phyloP scores from a whole-genome alignment of 2,888 invertebrate species.

The Synanthedon andrenaeformis region DNA sequence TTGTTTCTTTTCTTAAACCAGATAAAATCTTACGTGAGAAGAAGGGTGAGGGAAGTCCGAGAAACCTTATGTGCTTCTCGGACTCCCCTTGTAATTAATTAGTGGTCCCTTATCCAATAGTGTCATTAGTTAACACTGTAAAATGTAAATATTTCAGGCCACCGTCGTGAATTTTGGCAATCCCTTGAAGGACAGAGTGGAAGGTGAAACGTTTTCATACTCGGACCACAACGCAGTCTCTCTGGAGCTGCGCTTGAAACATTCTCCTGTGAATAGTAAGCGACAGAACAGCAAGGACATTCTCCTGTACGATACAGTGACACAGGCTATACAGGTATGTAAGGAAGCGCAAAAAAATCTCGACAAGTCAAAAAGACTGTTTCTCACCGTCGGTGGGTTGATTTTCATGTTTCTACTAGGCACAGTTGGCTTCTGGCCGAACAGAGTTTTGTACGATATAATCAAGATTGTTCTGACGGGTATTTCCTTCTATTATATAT shows the following conservation, averaged over 20 bases:
- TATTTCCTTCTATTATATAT: slow-evolving; percentile 74
- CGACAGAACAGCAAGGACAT: slow-evolving; percentile 21
- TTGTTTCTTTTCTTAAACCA: no score
- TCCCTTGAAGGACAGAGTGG: slow-evolving; percentile 81
- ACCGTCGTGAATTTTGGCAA: slow-evolving; percentile 69
- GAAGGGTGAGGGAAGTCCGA: no score
- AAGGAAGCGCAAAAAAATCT: slow-evolving; percentile 66
- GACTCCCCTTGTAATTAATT: no score
- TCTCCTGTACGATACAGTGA: slow-evolving; percentile 44
- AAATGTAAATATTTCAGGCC: slow-evolving; percentile 26
- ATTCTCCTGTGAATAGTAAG: slow-evolving; percentile 10
- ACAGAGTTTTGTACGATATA: slow-evolving; percentile 63
- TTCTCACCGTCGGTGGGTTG: slow-evolving; percentile 58
- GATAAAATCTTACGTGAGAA: no score
- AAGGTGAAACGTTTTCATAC: slow-evolving; percentile 79
- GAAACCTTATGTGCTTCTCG: no score
- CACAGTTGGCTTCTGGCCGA: slow-evolving; percentile 60
- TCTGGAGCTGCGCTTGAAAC: slow-evolving; percentile 53
- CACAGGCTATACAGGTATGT: slow-evolving; percentile 73
- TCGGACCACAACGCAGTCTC: slow-evolving; percentile 92
- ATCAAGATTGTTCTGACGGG: slow-evolving; percentile 74
- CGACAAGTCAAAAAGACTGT: slow-evolving; percentile 60
- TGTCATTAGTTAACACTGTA: no score
- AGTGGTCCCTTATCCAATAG: no score
- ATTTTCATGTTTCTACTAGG: slow-evolving; percentile 65